Evolutionary conservation across 2,888 invertebrate genomes (phyloP).

Genomic region (Calliphora vomitoria): DNA sequence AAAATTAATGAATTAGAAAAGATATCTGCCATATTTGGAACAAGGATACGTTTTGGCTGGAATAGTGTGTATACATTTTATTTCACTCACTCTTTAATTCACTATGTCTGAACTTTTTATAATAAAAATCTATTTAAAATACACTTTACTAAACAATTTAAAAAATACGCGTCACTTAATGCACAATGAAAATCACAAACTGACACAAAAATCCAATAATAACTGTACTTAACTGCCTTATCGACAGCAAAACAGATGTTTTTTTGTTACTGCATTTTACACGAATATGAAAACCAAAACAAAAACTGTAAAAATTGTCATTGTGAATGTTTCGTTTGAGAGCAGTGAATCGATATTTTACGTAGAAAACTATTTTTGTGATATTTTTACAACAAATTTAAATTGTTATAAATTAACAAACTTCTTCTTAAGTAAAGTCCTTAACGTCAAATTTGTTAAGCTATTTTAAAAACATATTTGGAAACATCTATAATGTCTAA

Average conservation of each 20-base stretch:
- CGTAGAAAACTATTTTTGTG: constrained; percentile 35
- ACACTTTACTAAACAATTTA: neutral
- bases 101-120: too few species aligned
- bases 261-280: neutral
- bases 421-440: neutral
- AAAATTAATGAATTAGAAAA: too few species aligned
- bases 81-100: too few species aligned
- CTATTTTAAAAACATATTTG: neutral
- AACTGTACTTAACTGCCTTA: constrained; percentile 11
- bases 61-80: too few species aligned
- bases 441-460: neutral
- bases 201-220: neutral
- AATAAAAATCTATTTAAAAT: too few species aligned
- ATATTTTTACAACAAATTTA: constrained; percentile 66
- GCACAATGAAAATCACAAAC: neutral
- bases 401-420: neutral
- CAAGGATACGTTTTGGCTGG: too few species aligned
- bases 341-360: constrained; percentile 60
- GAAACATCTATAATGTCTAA: constrained; percentile 86
- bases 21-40: too few species aligned
- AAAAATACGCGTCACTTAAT: too few species aligned
- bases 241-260: constrained; percentile 40
- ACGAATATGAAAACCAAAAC: constrained; percentile 54
- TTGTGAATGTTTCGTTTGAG: constrained; percentile 47
- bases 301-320: constrained; percentile 40